These are phyloP conservation scores for Spizaetus ornatus DNA, from an alignment of 2,113 vertebrate genomes.

Conservation along the genomic window DNA sequence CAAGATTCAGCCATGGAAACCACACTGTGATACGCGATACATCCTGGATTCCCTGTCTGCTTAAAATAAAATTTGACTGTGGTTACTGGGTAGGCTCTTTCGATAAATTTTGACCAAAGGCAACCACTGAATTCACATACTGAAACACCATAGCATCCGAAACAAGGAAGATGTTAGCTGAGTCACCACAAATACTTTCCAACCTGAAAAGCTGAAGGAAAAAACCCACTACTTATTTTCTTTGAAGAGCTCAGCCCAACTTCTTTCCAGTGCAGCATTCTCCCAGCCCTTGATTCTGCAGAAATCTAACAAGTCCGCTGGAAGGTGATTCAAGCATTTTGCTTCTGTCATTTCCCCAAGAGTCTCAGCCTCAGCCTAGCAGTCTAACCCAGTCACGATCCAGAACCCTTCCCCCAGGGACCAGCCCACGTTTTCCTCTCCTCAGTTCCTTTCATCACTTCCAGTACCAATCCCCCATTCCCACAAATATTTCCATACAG, in stretches of 20 bases:
- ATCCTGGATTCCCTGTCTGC: background rate
- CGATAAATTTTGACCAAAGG: background rate
- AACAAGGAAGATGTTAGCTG: background rate
- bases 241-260: background rate
- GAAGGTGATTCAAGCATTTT: background rate
- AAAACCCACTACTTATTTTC: background rate
- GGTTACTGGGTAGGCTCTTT: background rate
- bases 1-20: background rate
- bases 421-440: background rate
- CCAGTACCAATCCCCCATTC: background rate
- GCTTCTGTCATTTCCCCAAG: background rate
- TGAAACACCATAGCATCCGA: background rate
- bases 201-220: background rate
- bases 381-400: background rate
- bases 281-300: background rate
- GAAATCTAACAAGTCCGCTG: background rate
- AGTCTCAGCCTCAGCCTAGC: background rate
- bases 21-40: rapidly evolving
- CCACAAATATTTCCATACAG: background rate
- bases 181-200: background rate
- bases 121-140: background rate
- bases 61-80: background rate
- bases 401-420: background rate
- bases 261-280: background rate
- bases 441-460: background rate